Evolutionary conservation across 2,888 invertebrate genomes (phyloP), one percentile per base, ranked within the genome.

Genomic region (Mythimna vitellina): DNA sequence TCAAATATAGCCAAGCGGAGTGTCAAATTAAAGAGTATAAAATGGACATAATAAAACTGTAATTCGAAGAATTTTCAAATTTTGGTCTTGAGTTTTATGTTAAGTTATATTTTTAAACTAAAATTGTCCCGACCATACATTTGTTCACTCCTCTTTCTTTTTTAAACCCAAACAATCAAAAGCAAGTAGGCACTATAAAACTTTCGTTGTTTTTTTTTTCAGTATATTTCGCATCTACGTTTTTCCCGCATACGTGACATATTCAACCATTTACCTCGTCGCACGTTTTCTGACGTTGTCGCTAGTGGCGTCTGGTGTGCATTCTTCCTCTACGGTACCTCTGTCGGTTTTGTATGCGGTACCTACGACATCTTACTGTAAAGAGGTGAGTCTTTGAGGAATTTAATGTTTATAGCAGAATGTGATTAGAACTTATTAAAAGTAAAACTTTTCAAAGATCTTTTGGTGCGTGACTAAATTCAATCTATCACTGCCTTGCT

Each of bases 181-280:
- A 38, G 6, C 5, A 25, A 56, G 4, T 29, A 25, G 3, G 42
- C 14, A 20, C 2, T 3, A 57, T 9, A 5, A 46, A 5, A 46
- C 17, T 46, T 46, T 46, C 29, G 22, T 35, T 22, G 22, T 35
- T 22, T 46, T 89, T 89, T 6, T 46, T 89, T 89, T 6, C 87
- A 93, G 94, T 9, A 65, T 85, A 1, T 77, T 87, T 9, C 35
- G 65, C 1, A 85, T 81, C 0, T 81, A 85, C 60, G 81, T 83
- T 10, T 80, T 83, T 32, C 42, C 86, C 2, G 42, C 96, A 7
- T 97, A 97, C 88, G 96, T 97, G 76, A 93, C 95, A 64, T 97
- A 95, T 85, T 97, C 97, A 0, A 96, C 97, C 70, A 92, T 94
- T 46, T 97, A 96, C 84, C 89, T 97, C 17, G 87, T 97, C 35